Evolutionary conservation across 2,113 vertebrate genomes (phyloP), one percentile per base, ranked within the genome.

Genomic region (Notarius lentiginosus): DNA sequence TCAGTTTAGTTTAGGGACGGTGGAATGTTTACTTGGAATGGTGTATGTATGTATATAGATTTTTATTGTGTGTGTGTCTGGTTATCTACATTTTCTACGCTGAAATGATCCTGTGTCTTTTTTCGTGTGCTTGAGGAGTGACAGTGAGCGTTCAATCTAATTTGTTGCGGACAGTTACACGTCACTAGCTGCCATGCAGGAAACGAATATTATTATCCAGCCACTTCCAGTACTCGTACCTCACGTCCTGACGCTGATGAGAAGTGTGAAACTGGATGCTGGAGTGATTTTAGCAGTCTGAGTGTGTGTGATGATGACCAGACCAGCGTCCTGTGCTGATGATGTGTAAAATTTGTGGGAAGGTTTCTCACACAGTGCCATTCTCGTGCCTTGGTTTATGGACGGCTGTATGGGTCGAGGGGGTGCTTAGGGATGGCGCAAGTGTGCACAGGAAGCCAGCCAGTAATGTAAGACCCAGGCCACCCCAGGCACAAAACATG

Each of bases 401-500:
- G 92, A 95, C 91, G 0, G 95, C 92, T 0, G 96, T 96, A 93
- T 95, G 96, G 76, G 95, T 51, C 22, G 92, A 15, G 1, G 95
- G 96, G 34, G 95, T 95, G 93, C 96, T 97, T 90, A 98, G 94
- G 18, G 97, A 98, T 0, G 97, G 97, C 82, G 97, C 97, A 91
- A 98, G 88, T 1, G 97, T 98, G 93, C 97, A 98, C 91, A 98
- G 95, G 94, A 98, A 98, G 63, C 97, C 97, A 58, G 97, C 97
- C 88, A 98, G 94, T 92, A 98, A 93, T 49, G 97, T 98, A 92
- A 98, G 97, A 81, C 97, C 97, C 79, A 98, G 93, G 65, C 97
- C 97, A 0, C 97, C 97, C 97, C 97, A 98, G 92, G 97, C 97
- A 94, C 97, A 98, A 93, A 98, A 98, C 97, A 98, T 98, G 93